Base-by-base conservation (phyloP, 2,888 invertebrate genomes). In the Eupithecia abbreviata region DNA sequence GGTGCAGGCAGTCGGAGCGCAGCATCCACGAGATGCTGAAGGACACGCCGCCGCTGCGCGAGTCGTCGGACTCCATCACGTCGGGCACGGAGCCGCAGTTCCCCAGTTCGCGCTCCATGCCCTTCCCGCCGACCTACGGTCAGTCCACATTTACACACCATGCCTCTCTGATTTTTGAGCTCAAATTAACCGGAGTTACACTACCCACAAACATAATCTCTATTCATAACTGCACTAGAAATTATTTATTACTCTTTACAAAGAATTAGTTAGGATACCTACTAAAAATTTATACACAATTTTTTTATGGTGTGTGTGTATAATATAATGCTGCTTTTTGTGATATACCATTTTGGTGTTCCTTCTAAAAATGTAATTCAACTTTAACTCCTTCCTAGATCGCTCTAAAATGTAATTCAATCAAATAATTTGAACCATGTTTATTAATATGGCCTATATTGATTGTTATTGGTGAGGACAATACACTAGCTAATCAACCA, bases 11-110 rank as follows among this genome's bases (percentile, higher is more conserved):
- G 86, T 95, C 93, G 47, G 97, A 97, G 89, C 95, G 97, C 83
- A 97, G 97, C 89, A 97, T 98, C 88, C 98, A 98, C 90, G 98
- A 98, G 94, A 98, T 98, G 98, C 91, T 98, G 78, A 98, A 97
- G 90, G 98, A 98, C 86, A 97, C 97, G 68, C 97, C 98, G 71
- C 96, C 97, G 58, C 96, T 97, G 86, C 97, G 97, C 82, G 97
- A 97, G 86, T 97, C 96, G 82, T 97, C 96, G 84, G 97, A 96
- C 87, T 97, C 97, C 55, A 96, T 97, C 82, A 97, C 97, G 82
- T 96, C 97, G 15, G 97, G 97, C 78, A 97, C 97, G 12, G 97
- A 97, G 85, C 96, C 96, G 47, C 96, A 95, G 84, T 96, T 96
- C 74, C 96, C 96, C 49, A 96, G 96, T 73, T 96, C 97, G 68